These are phyloP conservation scores for Medauroidea extradentata DNA, from an alignment of 1,140 invertebrate genomes.

Conservation along the genomic window DNA sequence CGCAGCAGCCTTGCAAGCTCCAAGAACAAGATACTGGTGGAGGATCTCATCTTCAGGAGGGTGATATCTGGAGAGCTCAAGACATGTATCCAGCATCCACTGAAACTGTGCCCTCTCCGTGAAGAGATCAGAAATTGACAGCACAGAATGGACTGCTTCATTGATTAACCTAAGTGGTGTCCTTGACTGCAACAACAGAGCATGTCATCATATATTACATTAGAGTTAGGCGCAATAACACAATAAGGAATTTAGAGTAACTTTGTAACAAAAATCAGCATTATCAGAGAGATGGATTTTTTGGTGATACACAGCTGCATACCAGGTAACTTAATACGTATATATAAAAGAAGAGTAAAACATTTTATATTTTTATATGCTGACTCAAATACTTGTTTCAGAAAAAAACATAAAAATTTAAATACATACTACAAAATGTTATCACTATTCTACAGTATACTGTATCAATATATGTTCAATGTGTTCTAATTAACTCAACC, in stretches of 20 bases:
- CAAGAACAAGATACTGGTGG: constrained; percentile 63
- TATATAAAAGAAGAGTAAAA: too few species aligned
- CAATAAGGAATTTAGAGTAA: background rate
- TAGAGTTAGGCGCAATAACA: too few species aligned
- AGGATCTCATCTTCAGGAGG: constrained; percentile 66
- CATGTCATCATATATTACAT: background rate
- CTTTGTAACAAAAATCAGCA: background rate
- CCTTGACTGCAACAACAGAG: constrained; percentile 28
- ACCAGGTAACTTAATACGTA: too few species aligned
- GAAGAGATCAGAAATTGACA: constrained; percentile 68
- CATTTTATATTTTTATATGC: too few species aligned
- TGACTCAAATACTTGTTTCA: too few species aligned
- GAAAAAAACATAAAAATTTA: too few species aligned
- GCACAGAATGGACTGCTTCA: constrained; percentile 62
- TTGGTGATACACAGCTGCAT: too few species aligned
- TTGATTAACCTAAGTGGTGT: constrained; percentile 57
- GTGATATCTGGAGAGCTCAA: constrained; percentile 59
- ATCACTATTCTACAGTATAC: too few species aligned
- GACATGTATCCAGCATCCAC: constrained; percentile 66
- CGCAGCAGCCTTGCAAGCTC: constrained; percentile 62
- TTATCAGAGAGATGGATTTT: too few species aligned
- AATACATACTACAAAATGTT: too few species aligned
- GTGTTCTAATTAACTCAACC: too few species aligned
- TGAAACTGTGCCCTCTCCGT: constrained; percentile 62
- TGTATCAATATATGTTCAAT: too few species aligned